Evolutionary conservation across 2,888 invertebrate genomes (phyloP).

Genomic region (Noctua comes): DNA sequence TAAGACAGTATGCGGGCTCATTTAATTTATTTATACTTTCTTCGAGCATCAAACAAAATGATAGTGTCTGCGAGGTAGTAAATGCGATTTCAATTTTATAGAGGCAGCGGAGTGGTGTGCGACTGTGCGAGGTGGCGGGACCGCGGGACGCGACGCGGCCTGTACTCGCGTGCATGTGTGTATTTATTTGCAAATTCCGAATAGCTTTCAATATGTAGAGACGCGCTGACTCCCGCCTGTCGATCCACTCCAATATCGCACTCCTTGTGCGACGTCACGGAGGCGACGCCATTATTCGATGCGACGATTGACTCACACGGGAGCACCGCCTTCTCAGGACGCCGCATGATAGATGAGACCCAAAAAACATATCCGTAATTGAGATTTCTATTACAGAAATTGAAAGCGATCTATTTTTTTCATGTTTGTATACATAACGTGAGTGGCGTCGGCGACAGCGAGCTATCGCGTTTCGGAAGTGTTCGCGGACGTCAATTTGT

Average conservation of each 20-base stretch:
- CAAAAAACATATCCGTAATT: conserved; percentile 89
- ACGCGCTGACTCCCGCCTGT: conserved; percentile 87
- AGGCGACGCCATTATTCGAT: conserved; percentile 85
- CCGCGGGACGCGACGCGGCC: conserved; percentile 67
- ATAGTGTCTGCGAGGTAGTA: conserved; percentile 79
- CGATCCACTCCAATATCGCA: conserved; percentile 89
- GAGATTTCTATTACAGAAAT: conserved; percentile 90
- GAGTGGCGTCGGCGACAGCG: conserved; percentile 80
- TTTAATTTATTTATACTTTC: conserved; percentile 57
- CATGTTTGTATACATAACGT: conserved; percentile 89
- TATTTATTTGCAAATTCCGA: conserved; percentile 89
- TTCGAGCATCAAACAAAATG: conserved; percentile 75
- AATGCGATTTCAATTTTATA: conserved; percentile 88
- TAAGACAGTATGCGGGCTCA: conserved; percentile 29
- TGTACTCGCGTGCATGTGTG: conserved; percentile 82
- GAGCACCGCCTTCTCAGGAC: conserved; percentile 79
- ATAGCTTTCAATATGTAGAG: conserved; percentile 89
- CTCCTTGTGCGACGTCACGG: conserved; percentile 84
- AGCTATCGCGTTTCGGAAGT: conserved; percentile 88
- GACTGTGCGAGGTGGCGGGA: conserved; percentile 80
- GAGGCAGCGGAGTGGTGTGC: conserved; percentile 80
- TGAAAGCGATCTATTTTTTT: conserved; percentile 86
- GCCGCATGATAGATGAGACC: conserved; percentile 88
- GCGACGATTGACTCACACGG: conserved; percentile 86
- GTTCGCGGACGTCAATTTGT: conserved; percentile 89